These are phyloP conservation scores for Myotis myotis DNA, from an alignment of 2,797 vertebrate genomes.

Conservation along the genomic window DNA sequence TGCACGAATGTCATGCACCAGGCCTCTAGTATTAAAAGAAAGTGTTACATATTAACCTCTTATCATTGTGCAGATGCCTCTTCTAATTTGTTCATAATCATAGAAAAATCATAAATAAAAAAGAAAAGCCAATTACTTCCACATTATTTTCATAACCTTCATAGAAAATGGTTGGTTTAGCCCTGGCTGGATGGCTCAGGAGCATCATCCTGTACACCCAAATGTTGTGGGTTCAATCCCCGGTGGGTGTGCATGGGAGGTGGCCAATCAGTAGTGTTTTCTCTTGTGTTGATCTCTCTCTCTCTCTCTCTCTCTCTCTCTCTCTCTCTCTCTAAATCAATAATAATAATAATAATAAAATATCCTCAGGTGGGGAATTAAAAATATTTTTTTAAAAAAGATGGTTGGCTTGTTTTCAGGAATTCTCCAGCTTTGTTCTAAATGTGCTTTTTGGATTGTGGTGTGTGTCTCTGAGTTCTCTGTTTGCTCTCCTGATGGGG, in stretches of 20 bases:
- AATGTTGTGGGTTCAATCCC: too few relatives aligned
- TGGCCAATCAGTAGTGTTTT: too few relatives aligned
- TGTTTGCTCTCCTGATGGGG: background rate
- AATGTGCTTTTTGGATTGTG: background rate
- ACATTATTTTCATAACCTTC: background rate
- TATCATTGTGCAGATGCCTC: background rate
- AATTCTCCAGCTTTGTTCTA: background rate
- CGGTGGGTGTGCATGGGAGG: too few relatives aligned
- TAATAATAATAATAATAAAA: too few relatives aligned
- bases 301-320: too few relatives aligned
- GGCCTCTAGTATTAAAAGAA: background rate
- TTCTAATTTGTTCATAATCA: background rate
- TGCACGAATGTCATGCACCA: too few relatives aligned
- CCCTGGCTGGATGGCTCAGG: too few relatives aligned
- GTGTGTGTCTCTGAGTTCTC: background rate
- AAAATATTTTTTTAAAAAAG: background rate
- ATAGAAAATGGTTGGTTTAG: too few relatives aligned
- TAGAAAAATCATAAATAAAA: background rate
- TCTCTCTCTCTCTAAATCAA: too few relatives aligned
- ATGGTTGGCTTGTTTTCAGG: background rate
- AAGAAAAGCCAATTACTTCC: background rate
- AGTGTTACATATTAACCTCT: background rate
- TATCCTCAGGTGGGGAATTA: too few relatives aligned
- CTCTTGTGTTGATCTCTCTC: too few relatives aligned
- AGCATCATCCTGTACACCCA: too few relatives aligned